Conservation (phyloP, 1,140 invertebrate genomes). For the Drosophila busckii region DNA sequence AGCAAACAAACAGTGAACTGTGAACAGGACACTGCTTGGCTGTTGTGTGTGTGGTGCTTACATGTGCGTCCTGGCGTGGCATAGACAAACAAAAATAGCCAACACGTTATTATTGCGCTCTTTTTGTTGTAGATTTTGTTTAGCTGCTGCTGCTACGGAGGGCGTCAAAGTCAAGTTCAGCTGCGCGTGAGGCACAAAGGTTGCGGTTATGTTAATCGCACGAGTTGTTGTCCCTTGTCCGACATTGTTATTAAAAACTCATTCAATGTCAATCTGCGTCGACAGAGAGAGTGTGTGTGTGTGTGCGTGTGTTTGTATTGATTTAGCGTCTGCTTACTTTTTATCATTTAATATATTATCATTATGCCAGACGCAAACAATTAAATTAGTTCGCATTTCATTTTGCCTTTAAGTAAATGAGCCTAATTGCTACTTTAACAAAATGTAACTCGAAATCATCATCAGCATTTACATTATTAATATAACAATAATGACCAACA, state of each 20-base stretch:
- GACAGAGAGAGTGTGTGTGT: not conserved
- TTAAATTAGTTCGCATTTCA: too few relatives aligned
- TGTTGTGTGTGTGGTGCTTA: too few relatives aligned
- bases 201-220: conserved; percentile 42
- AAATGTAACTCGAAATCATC: too few relatives aligned
- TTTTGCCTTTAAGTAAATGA: too few relatives aligned
- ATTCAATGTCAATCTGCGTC: conserved; percentile 49
- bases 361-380: too few relatives aligned
- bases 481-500: too few relatives aligned
- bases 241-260: conserved; percentile 75
- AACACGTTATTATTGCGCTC: conserved; percentile 26
- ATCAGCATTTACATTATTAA: too few relatives aligned
- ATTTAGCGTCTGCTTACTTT: too few relatives aligned
- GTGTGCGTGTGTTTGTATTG: not conserved
- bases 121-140: conserved; percentile 9
- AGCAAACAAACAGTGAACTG: too few relatives aligned
- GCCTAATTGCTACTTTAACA: too few relatives aligned
- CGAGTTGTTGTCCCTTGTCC: conserved; percentile 59
- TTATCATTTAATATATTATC: too few relatives aligned
- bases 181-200: conserved; percentile 7
- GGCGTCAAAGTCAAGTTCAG: conserved; percentile 8
- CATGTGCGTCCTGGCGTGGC: conserved; percentile 34
- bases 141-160: conserved; percentile 6
- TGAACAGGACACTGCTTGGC: conserved; percentile 27
- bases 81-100: conserved; percentile 68